Conservation (phyloP, 2,797 vertebrate species). For the Eutrigla gurnardus region DNA sequence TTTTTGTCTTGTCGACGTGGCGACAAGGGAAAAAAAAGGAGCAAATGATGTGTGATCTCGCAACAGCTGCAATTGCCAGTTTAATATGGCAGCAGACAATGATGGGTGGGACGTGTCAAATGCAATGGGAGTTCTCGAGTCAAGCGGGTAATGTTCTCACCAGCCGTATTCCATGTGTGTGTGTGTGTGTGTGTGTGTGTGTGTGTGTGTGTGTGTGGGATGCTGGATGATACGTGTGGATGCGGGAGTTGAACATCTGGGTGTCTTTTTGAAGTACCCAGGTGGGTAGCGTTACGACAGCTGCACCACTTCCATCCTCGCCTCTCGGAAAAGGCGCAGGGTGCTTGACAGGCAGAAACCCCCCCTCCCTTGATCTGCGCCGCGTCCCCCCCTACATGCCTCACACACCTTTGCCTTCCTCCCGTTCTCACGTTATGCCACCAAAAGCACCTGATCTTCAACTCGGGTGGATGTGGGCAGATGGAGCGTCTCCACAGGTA, state of each 20-base stretch:
- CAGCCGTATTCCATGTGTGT: slow-evolving; percentile 36
- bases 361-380: slow-evolving; percentile 65
- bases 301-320: slow-evolving; percentile 68
- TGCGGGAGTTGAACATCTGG: slow-evolving; percentile 76
- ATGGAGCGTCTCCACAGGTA: slow-evolving; percentile 67
- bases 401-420: neutral
- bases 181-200: slow-evolving; percentile 13
- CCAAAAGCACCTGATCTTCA: neutral
- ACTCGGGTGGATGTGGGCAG: slow-evolving; percentile 54
- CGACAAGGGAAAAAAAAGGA: slow-evolving; percentile 25
- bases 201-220: slow-evolving; percentile 14
- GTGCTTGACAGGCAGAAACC: slow-evolving; percentile 77
- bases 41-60: slow-evolving; percentile 48
- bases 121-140: slow-evolving; percentile 65
- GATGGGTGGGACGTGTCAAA: slow-evolving; percentile 65
- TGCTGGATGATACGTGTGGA: neutral
- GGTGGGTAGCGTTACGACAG: slow-evolving; percentile 76
- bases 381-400: neutral
- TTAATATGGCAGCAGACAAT: slow-evolving; percentile 51
- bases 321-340: slow-evolving; percentile 60
- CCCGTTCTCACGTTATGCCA: slow-evolving; percentile 7
- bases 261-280: slow-evolving; percentile 80
- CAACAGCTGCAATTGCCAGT: slow-evolving; percentile 59
- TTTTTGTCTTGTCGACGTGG: slow-evolving; percentile 9
- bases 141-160: slow-evolving; percentile 74